phyloP scores from a whole-genome alignment of 2,888 invertebrate species.

The Epistrophe grossulariae region DNA sequence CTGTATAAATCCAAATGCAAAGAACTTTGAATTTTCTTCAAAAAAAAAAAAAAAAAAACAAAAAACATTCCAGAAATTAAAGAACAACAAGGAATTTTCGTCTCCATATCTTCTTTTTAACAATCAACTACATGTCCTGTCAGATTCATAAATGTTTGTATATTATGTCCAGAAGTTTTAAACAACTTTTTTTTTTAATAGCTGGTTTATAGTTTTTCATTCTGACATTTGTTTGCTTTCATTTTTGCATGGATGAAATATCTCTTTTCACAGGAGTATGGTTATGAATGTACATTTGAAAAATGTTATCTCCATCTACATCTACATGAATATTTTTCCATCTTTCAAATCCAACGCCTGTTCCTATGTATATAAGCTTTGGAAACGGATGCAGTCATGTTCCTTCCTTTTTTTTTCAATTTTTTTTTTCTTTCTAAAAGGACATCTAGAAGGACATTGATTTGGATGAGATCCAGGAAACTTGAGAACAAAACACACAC shows the following conservation, averaged over 20 bases:
- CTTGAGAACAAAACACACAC: slow-evolving; percentile 40
- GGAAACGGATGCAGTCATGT: slow-evolving; percentile 36
- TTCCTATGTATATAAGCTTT: not conserved
- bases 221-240: slow-evolving; percentile 12
- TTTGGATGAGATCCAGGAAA: slow-evolving; percentile 68
- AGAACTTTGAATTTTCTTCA: too few relatives aligned
- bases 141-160: not conserved
- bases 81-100: slow-evolving; percentile 9
- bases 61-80: not conserved
- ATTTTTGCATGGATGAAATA: not conserved
- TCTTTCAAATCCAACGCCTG: slow-evolving; percentile 1
- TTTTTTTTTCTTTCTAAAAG: slow-evolving; percentile 11
- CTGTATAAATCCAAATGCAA: too few relatives aligned
- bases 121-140: not conserved
- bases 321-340: not conserved
- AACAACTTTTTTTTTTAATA: not conserved
- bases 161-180: not conserved
- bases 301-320: slow-evolving; percentile 23
- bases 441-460: slow-evolving; percentile 57
- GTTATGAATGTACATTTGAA: not conserved
- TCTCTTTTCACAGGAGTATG: slow-evolving; percentile 3
- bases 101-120: not conserved
- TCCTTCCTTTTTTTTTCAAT: not conserved
- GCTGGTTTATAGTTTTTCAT: not conserved
- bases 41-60: too few relatives aligned